These are phyloP conservation scores for Microcebus ravelobensis DNA, from an alignment of 2,113 vertebrate genomes.

Conservation along the genomic window DNA sequence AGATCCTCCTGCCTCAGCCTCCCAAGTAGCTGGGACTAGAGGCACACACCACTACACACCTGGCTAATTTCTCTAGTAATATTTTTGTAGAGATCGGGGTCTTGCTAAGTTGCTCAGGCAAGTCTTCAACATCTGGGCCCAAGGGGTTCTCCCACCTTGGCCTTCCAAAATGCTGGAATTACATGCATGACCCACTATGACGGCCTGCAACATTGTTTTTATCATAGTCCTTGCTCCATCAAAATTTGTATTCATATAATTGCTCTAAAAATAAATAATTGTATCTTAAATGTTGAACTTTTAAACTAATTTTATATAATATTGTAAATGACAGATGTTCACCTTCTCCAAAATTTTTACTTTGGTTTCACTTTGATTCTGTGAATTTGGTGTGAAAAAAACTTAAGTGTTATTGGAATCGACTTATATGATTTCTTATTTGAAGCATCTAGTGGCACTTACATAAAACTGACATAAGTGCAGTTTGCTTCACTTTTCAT, in stretches of 20 bases:
- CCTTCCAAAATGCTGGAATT: too few relatives aligned
- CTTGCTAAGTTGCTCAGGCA: too few relatives aligned
- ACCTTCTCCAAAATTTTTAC: background rate
- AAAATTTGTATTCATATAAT: background rate
- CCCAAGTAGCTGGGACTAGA: too few relatives aligned
- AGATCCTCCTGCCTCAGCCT: too few relatives aligned
- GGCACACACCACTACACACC: too few relatives aligned
- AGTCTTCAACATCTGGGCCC: too few relatives aligned
- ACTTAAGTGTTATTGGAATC: background rate
- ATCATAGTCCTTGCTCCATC: background rate
- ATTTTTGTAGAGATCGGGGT: too few relatives aligned
- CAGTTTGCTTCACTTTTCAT: background rate
- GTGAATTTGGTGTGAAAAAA: background rate
- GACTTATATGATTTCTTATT: background rate
- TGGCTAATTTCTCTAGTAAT: too few relatives aligned
- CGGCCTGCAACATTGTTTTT: background rate
- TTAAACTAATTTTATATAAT: background rate
- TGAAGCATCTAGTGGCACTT: background rate
- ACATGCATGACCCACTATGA: too few relatives aligned
- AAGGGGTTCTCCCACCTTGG: too few relatives aligned
- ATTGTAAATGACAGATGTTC: background rate
- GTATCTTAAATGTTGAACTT: background rate
- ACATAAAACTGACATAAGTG: background rate
- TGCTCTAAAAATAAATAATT: background rate
- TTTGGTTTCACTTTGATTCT: background rate